Conservation (phyloP, 2,113 vertebrate genomes). For the Tetraodon nigroviridis region DNA sequence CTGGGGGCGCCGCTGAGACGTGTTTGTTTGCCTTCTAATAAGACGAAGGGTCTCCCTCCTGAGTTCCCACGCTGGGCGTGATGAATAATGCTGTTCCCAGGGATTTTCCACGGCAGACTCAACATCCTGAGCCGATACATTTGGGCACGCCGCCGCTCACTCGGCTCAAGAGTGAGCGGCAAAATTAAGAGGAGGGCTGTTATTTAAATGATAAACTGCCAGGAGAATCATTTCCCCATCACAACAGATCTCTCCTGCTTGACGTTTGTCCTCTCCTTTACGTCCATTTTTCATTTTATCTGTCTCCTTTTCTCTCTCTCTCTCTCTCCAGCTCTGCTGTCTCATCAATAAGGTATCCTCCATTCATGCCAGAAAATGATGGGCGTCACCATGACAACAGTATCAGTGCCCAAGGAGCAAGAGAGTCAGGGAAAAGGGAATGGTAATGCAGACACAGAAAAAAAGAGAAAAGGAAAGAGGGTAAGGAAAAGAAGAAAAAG, state of each 20-base stretch:
- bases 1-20: slow-evolving; percentile 7
- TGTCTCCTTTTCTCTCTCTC: slow-evolving; percentile 36
- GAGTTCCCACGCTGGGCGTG: slow-evolving; percentile 20
- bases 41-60: slow-evolving; percentile 45
- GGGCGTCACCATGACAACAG: slow-evolving; percentile 73
- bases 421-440: slow-evolving; percentile 33
- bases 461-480: slow-evolving; percentile 11
- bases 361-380: slow-evolving; percentile 71
- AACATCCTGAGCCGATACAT: slow-evolving; percentile 24
- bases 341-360: slow-evolving; percentile 71
- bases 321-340: slow-evolving; percentile 39
- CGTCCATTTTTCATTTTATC: slow-evolving; percentile 26
- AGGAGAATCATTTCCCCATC: slow-evolving; percentile 55
- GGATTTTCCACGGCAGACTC: slow-evolving; percentile 29
- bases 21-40: slow-evolving; percentile 25
- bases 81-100: slow-evolving; percentile 42
- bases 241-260: slow-evolving; percentile 33
- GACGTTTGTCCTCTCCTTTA: slow-evolving; percentile 22
- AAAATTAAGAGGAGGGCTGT: slow-evolving; percentile 51
- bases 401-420: slow-evolving; percentile 62
- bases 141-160: slow-evolving; percentile 22
- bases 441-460: background rate
- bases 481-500: slow-evolving; percentile 24
- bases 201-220: slow-evolving; percentile 44
- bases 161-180: slow-evolving; percentile 27